Conservation (phyloP, 2,888 invertebrate genomes). For the Cenopis cana region DNA sequence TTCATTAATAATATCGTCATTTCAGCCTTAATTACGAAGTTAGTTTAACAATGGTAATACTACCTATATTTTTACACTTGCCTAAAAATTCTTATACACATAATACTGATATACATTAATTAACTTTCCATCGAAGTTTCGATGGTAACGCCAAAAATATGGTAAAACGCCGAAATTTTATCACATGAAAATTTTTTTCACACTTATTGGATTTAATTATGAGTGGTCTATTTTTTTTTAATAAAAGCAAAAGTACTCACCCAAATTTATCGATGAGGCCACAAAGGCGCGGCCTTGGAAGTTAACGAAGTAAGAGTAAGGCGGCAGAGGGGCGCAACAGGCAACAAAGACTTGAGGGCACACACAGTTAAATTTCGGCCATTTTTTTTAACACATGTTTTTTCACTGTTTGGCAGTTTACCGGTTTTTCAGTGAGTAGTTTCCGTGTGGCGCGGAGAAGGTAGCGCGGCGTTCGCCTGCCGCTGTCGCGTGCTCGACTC, state of each 20-base stretch:
- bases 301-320: slow-evolving; percentile 50
- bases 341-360: slow-evolving; percentile 54
- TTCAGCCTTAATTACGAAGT: slow-evolving; percentile 1
- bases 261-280: slow-evolving; percentile 60
- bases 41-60: not conserved
- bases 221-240: slow-evolving; percentile 31
- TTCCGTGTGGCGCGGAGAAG: slow-evolving; percentile 55
- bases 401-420: slow-evolving; percentile 59
- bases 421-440: slow-evolving; percentile 51
- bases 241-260: slow-evolving; percentile 71
- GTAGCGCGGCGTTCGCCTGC: slow-evolving; percentile 76
- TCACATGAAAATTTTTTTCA: not conserved
- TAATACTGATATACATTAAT: not conserved
- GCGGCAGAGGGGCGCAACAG: slow-evolving; percentile 63
- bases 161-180: not conserved
- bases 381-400: slow-evolving; percentile 69
- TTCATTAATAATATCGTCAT: slow-evolving; percentile 18
- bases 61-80: not conserved
- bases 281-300: slow-evolving; percentile 59
- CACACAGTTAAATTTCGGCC: slow-evolving; percentile 62
- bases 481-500: slow-evolving; percentile 75
- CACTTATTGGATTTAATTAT: not conserved
- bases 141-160: not conserved
- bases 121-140: slow-evolving; percentile 9
- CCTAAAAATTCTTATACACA: not conserved